These are phyloP conservation scores for Vulpes vulpes DNA, from an alignment of 2,113 vertebrate genomes.

Conservation along the genomic window DNA sequence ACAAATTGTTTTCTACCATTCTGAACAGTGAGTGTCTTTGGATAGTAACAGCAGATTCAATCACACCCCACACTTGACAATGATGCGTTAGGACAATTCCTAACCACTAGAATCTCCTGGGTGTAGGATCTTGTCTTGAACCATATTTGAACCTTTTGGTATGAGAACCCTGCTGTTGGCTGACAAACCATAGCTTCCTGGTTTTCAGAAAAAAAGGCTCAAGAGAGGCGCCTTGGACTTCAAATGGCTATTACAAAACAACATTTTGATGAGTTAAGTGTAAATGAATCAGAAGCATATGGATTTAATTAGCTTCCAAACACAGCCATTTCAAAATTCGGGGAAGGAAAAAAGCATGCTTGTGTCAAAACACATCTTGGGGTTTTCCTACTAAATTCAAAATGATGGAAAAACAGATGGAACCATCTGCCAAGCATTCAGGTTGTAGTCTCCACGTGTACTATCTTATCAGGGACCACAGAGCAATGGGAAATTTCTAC, in stretches of 20 bases:
- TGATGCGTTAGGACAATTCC: neutral
- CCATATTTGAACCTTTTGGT: constrained; percentile 76
- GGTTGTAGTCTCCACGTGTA: neutral
- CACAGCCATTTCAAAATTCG: constrained; percentile 79
- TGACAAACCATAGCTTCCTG: constrained; percentile 70
- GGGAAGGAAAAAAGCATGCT: constrained; percentile 57
- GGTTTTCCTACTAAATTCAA: constrained; percentile 63
- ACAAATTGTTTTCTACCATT: constrained; percentile 19
- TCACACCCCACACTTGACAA: constrained; percentile 33
- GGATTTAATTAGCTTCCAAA: constrained; percentile 83
- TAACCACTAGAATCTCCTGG: constrained; percentile 7
- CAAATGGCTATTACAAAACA: constrained; percentile 85
- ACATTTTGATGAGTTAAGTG: constrained; percentile 84
- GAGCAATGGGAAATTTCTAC: constrained; percentile 40
- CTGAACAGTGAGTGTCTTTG: neutral
- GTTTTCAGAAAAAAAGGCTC: constrained; percentile 73
- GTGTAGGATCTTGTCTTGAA: constrained; percentile 65
- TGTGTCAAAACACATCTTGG: constrained; percentile 72
- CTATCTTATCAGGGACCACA: constrained; percentile 31
- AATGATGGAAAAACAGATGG: constrained; percentile 54
- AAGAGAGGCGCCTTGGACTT: constrained; percentile 80
- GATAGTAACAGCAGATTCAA: neutral
- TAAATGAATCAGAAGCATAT: constrained; percentile 85
- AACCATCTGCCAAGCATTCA: neutral
- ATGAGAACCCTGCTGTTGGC: constrained; percentile 65